Evolutionary conservation across 2,888 invertebrate genomes (phyloP), one percentile per base, ranked within the genome.

Genomic region (Cantharis rufa): DNA sequence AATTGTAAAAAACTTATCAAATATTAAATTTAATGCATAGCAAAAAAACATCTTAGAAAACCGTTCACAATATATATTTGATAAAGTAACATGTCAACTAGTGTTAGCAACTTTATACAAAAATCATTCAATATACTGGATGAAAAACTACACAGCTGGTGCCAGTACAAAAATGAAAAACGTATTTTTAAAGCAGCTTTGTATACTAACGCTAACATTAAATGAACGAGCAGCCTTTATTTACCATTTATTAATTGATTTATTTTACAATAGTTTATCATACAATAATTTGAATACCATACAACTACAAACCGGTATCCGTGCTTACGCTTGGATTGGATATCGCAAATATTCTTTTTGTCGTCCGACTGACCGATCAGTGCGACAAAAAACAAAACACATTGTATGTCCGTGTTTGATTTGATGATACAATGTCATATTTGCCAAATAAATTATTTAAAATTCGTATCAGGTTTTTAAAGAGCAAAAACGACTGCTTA

Each of bases 1-100:
- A 71, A 71, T 71, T 64, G 71, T 66, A 16, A 15, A 71, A 63
- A 62, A 64, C 71, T 62, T 63, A 16, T 15, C n/a, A 71, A 71
- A 71, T 71, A 71, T 27, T 63, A 71, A 66, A n/a, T 66, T 21
- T 18, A 66, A 24, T 66, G 24, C 64, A 66, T 48, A 48, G 48
- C 48, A 48, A 48, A 48, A 48, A 32, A 32, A 32, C 32, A 32
- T 13, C 32, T 32, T 32, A 3, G 32, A 32, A 32, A 48, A 48
- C 7, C 48, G 48, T 48, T 48, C n/a, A 48, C n/a, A 48, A n/a
- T n/a, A 48, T n/a, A 48, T 48, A 48, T 48, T 48, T 48, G 48
- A 48, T 48, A 48, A 48, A 48, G 48, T 48, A 48, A 48, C n/a
- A 7, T 48, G 48, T 48, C 48, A n/a, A 9, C 48, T 48, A 48